These are phyloP conservation scores for Terrapene triunguis DNA, from an alignment of 2,113 vertebrate species.

Conservation along the genomic window DNA sequence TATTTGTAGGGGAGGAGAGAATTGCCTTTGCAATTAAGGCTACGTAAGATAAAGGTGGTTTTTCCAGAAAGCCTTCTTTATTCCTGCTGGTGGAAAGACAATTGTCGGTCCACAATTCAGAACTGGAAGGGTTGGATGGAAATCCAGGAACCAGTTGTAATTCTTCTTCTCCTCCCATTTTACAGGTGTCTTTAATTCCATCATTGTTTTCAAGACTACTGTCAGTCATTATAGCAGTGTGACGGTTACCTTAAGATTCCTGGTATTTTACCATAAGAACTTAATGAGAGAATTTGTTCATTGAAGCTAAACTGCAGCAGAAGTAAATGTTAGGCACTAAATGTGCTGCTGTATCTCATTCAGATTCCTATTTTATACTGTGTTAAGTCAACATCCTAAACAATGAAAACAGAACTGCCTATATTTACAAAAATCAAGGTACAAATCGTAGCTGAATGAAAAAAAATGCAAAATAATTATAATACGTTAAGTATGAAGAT, in stretches of 20 bases:
- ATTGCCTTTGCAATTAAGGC: conserved; percentile 80
- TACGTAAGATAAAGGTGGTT: conserved; percentile 75
- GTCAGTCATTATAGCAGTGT: conserved; percentile 37
- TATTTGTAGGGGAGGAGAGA: conserved; percentile 73
- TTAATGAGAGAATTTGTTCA: background rate
- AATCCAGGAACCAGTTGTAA: background rate
- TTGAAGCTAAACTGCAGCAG: conserved; percentile 18
- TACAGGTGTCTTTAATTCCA: background rate
- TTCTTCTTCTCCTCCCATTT: conserved; percentile 11
- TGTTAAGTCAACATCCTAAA: conserved; percentile 58
- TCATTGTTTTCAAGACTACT: conserved; percentile 6
- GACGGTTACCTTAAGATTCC: background rate
- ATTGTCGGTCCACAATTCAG: background rate
- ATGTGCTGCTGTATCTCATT: background rate
- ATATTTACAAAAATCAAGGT: conserved; percentile 63
- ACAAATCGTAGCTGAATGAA: conserved; percentile 38
- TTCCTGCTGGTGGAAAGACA: background rate
- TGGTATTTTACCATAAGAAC: conserved; percentile 9
- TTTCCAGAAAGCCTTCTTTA: conserved; percentile 45
- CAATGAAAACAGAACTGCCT: conserved; percentile 43
- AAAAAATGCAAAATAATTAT: conserved; percentile 30
- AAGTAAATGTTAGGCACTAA: conserved; percentile 4
- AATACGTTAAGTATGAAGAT: conserved; percentile 63
- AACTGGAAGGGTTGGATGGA: background rate
- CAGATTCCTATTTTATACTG: conserved; percentile 62